These are phyloP conservation scores for Nothobranchius kuhntae DNA, from an alignment of 2,113 vertebrate species.

Conservation along the genomic window DNA sequence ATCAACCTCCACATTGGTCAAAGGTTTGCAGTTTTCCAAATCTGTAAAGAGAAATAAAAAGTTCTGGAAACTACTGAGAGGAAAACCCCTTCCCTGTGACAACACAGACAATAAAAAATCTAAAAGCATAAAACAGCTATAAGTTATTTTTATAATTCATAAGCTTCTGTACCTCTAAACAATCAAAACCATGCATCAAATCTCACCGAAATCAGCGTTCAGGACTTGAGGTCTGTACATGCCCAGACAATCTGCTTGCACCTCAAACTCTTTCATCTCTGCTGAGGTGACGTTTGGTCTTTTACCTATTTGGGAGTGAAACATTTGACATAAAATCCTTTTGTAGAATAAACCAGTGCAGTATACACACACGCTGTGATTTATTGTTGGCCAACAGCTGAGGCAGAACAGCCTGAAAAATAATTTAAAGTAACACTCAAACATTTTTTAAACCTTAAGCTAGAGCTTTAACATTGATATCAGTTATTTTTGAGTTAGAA, in stretches of 20 bases:
- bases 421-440: too few species aligned
- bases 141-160: background rate
- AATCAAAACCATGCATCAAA: background rate
- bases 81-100: too few species aligned
- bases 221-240: background rate
- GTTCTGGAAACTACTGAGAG: too few species aligned
- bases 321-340: background rate
- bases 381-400: too few species aligned
- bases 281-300: slow-evolving; percentile 13
- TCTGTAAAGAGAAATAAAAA: slow-evolving; percentile 12
- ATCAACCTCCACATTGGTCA: too few species aligned
- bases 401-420: too few species aligned
- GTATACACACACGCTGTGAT: too few species aligned
- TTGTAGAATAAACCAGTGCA: background rate
- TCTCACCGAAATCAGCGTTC: slow-evolving; percentile 19
- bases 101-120: background rate
- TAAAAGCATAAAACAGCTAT: background rate
- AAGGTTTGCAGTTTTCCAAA: background rate
- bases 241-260: slow-evolving; percentile 1
- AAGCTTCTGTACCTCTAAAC: background rate
- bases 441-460: too few species aligned
- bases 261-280: slow-evolving; percentile 40
- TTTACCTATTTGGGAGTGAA: slow-evolving; percentile 20
- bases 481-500: too few species aligned
- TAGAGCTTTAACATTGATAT: too few species aligned